Evolutionary conservation across 1,140 invertebrate species (phyloP), one percentile per base, ranked within the genome.

Genomic region (Tetragnatha versicolor): DNA sequence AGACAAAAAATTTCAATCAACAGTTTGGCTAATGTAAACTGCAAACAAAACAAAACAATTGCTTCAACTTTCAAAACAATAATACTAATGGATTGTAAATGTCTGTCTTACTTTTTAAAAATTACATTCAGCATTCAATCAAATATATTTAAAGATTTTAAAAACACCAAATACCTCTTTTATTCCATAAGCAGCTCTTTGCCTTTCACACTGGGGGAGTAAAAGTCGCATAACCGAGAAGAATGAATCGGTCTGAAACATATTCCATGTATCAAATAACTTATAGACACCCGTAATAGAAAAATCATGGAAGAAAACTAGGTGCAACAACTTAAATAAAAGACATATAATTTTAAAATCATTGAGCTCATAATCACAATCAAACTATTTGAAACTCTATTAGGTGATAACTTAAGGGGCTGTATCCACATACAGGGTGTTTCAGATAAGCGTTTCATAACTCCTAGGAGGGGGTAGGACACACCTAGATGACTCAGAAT

Each of bases 181-280:
- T 27, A 93, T 84, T 6, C 91, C 89, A 84, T 92, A 92, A 2
- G 89, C 85, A 9, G 88, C 87, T 77, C 92, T 86, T 55, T 89
- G 87, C 75, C 89, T 87, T 81, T 93, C 94, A 12, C 90, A 84
- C 47, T 88, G 84, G 7, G 93, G 92, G 5, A 95, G 82, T 9
- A 95, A 84, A 17, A 94, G 85, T 80, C 94, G 87, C 78, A 95
- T 84, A 7, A 92, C 86, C 27, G 91, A 88, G 86, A 90, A 94
- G 63, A 94, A 89, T 63, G 89, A 91, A 80, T 88, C 86, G 22
- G 60, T 81, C 86, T 86, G 79, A 25, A 7, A 70, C 14, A 33
- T 22, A 53, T 49, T 45, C 14, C 22, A 3, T 37, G 20, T 17
- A 10, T 69, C 7, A 33, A 35, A 25, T 25, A 45, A 20, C 7